Evolutionary conservation across 2,888 invertebrate genomes (phyloP).

Genomic region (Chymomyza amoena): DNA sequence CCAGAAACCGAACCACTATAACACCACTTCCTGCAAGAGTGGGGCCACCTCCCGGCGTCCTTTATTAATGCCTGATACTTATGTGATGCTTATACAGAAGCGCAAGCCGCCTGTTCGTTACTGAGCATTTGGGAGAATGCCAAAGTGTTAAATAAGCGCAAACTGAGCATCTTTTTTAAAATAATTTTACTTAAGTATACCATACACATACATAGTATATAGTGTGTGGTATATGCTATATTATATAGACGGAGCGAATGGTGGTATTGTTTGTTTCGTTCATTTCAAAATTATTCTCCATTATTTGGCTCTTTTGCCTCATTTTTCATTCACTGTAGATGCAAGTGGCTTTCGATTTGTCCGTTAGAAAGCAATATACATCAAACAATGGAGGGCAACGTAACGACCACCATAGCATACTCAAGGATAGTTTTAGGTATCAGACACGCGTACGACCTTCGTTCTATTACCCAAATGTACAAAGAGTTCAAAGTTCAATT

Average conservation of each 20-base stretch:
- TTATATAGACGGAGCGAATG: conserved; percentile 1
- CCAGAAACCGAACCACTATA: not conserved
- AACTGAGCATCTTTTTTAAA: conserved; percentile 2
- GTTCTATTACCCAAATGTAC: not conserved
- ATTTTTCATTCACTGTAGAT: conserved; percentile 24
- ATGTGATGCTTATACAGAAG: not conserved
- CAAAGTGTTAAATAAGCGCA: conserved; percentile 4
- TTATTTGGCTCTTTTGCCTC: conserved; percentile 10
- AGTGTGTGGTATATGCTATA: not conserved
- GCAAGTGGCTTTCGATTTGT: conserved; percentile 16
- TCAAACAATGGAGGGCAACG: not conserved
- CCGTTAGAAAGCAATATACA: not conserved
- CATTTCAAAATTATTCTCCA: conserved; percentile 10
- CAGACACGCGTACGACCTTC: not conserved
- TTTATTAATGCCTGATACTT: not conserved
- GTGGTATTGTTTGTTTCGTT: conserved; percentile 7
- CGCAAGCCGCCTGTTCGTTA: not conserved
- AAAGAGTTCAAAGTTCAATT: not conserved
- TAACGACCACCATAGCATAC: too few species aligned
- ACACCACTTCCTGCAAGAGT: not conserved
- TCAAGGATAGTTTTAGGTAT: not conserved
- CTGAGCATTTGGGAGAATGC: conserved; percentile 7
- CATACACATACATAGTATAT: not conserved
- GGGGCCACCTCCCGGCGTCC: not conserved
- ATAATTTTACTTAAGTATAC: not conserved